Evolutionary conservation across 2,797 vertebrate species (phyloP).

Genomic region (Morelia viridis): DNA sequence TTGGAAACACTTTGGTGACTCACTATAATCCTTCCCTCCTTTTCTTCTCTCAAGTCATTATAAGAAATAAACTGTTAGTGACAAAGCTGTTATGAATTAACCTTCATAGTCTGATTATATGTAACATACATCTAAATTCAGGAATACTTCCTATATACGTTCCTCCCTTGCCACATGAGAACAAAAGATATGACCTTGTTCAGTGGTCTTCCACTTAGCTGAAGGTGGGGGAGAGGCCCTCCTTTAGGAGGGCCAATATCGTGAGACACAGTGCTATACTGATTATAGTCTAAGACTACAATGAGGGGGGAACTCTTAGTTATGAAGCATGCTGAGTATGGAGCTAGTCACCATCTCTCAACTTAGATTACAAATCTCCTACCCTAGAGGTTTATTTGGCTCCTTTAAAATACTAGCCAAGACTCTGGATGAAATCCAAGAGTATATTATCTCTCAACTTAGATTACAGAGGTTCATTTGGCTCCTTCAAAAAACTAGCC

Average conservation of each 20-base stretch:
- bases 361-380: not conserved
- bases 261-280: not conserved
- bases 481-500: not conserved
- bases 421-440: not conserved
- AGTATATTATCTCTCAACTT: not conserved
- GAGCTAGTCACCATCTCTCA: not conserved
- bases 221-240: not conserved
- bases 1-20: slow-evolving; percentile 60
- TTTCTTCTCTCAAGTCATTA: not conserved
- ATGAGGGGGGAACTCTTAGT: not conserved
- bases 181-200: not conserved
- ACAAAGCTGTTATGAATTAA: slow-evolving; percentile 7
- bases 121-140: not conserved
- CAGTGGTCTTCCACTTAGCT: not conserved
- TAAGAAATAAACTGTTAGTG: slow-evolving; percentile 23
- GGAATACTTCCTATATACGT: not conserved
- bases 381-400: no score
- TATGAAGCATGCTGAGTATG: not conserved
- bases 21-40: not conserved
- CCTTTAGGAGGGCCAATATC: not conserved
- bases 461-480: not conserved
- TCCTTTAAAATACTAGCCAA: not conserved
- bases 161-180: not conserved
- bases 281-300: not conserved
- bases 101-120: not conserved